These are phyloP conservation scores for Musca vetustissima DNA, from an alignment of 1,140 invertebrate genomes.

Conservation along the genomic window DNA sequence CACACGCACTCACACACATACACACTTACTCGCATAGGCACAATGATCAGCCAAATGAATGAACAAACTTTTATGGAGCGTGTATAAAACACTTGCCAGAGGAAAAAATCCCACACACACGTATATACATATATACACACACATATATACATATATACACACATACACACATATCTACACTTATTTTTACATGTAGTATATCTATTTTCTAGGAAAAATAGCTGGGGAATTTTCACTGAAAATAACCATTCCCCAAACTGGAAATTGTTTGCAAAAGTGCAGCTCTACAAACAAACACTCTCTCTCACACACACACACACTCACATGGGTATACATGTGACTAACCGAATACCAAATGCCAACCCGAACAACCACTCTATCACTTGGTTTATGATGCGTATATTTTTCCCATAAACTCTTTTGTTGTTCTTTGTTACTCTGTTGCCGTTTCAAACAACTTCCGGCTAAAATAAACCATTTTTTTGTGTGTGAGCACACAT, in stretches of 20 bases:
- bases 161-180: not conserved
- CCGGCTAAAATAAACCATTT: conserved; percentile 20
- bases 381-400: conserved; percentile 22
- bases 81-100: not conserved
- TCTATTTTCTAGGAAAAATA: not conserved
- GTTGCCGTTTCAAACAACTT: conserved; percentile 4
- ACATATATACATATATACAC: not conserved
- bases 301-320: no score
- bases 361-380: conserved; percentile 12
- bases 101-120: not conserved
- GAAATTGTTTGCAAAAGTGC: no score
- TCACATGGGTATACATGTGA: not conserved
- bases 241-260: no score
- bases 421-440: not conserved
- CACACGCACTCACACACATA: not conserved
- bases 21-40: not conserved
- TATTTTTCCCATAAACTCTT: not conserved
- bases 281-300: no score
- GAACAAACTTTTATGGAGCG: not conserved
- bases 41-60: not conserved
- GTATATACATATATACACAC: not conserved
- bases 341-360: not conserved
- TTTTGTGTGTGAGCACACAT: no score
- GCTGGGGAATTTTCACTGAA: no score
- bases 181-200: not conserved